Evolutionary conservation across 1,140 invertebrate species (phyloP).

Genomic region (Zaprionus capensis): DNA sequence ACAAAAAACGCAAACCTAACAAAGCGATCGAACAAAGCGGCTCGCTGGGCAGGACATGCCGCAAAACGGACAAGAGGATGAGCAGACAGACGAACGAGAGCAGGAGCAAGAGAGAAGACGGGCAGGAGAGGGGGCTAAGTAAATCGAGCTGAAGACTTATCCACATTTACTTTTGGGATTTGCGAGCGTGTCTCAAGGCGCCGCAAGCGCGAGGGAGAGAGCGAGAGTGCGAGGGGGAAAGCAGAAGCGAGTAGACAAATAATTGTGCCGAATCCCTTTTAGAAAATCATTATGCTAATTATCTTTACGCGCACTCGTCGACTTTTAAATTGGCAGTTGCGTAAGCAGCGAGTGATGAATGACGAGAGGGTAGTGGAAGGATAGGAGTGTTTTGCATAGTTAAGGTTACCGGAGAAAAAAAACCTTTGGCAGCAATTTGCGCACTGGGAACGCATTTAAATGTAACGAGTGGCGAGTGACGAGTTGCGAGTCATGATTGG

Average conservation of each 20-base stretch:
- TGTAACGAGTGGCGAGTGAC: too few relatives aligned
- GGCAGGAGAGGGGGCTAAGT: not conserved
- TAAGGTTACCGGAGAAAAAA: not conserved
- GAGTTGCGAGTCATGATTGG: too few relatives aligned
- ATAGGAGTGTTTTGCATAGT: not conserved
- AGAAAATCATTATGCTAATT: slow-evolving; percentile 24
- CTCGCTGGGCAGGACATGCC: slow-evolving; percentile 37
- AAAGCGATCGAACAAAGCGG: slow-evolving; percentile 48
- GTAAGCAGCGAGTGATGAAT: slow-evolving; percentile 5
- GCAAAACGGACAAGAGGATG: slow-evolving; percentile 21
- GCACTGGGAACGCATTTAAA: not conserved
- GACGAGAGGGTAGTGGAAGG: not conserved
- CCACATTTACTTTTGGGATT: slow-evolving; percentile 21
- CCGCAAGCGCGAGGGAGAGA: slow-evolving; percentile 26
- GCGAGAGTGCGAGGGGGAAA: slow-evolving; percentile 3
- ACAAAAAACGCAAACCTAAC: slow-evolving; percentile 27
- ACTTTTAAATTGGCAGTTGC: slow-evolving; percentile 27
- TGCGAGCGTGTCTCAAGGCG: slow-evolving; percentile 29
- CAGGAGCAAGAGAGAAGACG: not conserved
- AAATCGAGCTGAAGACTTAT: slow-evolving; percentile 1
- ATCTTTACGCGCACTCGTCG: slow-evolving; percentile 5
- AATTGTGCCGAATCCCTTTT: slow-evolving; percentile 23
- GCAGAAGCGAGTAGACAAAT: slow-evolving; percentile 19
- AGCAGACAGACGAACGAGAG: not conserved
- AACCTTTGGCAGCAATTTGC: not conserved